phyloP scores from a whole-genome alignment of 2,113 vertebrate genomes.

The Brevimyrus niger region DNA sequence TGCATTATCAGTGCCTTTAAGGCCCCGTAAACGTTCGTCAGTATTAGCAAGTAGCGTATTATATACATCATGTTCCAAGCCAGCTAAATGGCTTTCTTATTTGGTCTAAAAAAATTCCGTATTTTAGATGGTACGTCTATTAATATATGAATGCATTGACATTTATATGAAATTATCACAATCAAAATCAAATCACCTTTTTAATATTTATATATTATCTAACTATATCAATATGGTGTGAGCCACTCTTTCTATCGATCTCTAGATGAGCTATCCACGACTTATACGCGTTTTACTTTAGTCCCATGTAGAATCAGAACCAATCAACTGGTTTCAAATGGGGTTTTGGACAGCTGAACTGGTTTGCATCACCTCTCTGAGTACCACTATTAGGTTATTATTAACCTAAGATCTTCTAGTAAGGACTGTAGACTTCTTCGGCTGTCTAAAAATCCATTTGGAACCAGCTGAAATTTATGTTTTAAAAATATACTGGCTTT shows the following conservation, averaged over 20 bases:
- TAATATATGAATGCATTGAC: neutral
- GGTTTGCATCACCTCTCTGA: neutral
- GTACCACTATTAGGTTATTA: neutral
- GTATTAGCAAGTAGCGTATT: neutral
- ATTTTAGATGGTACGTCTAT: neutral
- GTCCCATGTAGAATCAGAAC: neutral
- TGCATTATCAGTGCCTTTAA: neutral
- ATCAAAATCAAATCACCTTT: neutral
- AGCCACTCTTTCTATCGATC: neutral
- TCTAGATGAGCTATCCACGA: neutral
- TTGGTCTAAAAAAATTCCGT: neutral
- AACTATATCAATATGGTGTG: neutral
- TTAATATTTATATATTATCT: neutral
- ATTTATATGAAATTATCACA: neutral
- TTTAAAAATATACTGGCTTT: neutral
- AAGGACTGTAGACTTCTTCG: neutral
- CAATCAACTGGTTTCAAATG: slow-evolving; percentile 5
- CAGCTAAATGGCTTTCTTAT: neutral
- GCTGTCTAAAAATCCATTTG: neutral
- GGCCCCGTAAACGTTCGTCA: neutral
- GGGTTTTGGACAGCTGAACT: slow-evolving; percentile 6
- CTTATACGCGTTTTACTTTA: neutral
- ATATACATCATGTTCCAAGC: neutral
- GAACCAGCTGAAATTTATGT: neutral
- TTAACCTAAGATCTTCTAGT: neutral